Conservation (phyloP, 2,113 vertebrate genomes). For the Pionites leucogaster region DNA sequence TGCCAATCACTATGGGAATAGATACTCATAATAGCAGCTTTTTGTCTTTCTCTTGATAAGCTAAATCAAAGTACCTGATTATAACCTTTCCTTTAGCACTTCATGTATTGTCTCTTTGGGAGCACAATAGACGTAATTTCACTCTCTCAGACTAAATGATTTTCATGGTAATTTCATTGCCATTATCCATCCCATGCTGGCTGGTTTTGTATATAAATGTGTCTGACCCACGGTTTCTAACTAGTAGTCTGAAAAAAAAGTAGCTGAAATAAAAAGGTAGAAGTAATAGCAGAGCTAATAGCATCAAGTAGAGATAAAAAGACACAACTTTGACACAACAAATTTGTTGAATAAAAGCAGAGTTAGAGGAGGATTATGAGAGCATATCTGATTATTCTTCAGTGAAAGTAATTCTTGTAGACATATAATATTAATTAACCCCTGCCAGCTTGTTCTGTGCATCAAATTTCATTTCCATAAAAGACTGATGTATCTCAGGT, state of each 20-base stretch:
- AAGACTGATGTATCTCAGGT: not conserved
- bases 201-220: conserved; percentile 22
- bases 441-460: not conserved
- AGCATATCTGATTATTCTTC: not conserved
- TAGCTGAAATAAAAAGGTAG: conserved; percentile 1
- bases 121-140: conserved; percentile 54
- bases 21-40: not conserved
- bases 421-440: not conserved
- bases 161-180: conserved; percentile 54
- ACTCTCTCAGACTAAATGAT: conserved; percentile 37
- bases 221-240: conserved; percentile 34
- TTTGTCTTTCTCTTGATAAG: conserved; percentile 2
- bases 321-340: not conserved
- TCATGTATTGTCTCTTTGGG: conserved; percentile 16
- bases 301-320: not conserved
- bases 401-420: not conserved
- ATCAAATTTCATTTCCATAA: not conserved
- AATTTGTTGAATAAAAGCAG: not conserved
- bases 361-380: not conserved
- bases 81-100: conserved; percentile 36
- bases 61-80: conserved; percentile 59
- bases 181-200: conserved; percentile 1
- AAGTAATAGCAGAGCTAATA: conserved; percentile 14
- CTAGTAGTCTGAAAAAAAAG: not conserved
- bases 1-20: not conserved